Percentiles rank a stretch among this genome's conserved stretches.
Conservation (phyloP, 2,888 invertebrate species). For the Chelonus formosanus region DNA sequence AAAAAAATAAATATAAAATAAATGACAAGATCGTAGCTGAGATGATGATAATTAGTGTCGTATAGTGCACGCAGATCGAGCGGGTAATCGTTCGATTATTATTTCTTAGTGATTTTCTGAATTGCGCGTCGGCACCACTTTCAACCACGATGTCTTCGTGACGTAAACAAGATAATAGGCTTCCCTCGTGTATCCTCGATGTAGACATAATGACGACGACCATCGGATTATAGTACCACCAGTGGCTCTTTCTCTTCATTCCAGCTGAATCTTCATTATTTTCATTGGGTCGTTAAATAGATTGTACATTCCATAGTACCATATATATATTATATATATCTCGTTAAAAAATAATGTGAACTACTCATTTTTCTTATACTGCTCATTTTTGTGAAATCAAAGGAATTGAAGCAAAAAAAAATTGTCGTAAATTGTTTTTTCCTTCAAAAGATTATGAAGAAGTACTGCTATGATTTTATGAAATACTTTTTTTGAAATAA, state of each 20-base stretch:
- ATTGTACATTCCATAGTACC: not conserved
- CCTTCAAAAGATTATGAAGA: too few species aligned
- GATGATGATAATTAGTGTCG: slow-evolving; percentile 39
- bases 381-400: too few species aligned
- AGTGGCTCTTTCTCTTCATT: slow-evolving; percentile 28
- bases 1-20: slow-evolving; percentile 2
- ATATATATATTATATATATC: slow-evolving; percentile 2
- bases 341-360: not conserved
- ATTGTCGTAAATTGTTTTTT: too few species aligned
- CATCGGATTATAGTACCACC: slow-evolving; percentile 52
- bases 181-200: slow-evolving; percentile 55
- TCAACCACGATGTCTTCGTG: slow-evolving; percentile 55
- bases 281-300: slow-evolving; percentile 20
- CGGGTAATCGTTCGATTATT: slow-evolving; percentile 50
- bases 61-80: slow-evolving; percentile 33
- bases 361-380: too few species aligned
- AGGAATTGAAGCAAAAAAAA: too few species aligned
- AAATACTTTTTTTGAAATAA: too few species aligned
- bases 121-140: slow-evolving; percentile 50
- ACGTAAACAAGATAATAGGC: slow-evolving; percentile 61
- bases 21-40: slow-evolving; percentile 5
- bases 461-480: too few species aligned
- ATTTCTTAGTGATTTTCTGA: slow-evolving; percentile 63
- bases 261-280: slow-evolving; percentile 21
- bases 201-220: slow-evolving; percentile 58